Evolutionary conservation across 1,140 invertebrate genomes (phyloP).

Genomic region (Trichogramma pretiosum): DNA sequence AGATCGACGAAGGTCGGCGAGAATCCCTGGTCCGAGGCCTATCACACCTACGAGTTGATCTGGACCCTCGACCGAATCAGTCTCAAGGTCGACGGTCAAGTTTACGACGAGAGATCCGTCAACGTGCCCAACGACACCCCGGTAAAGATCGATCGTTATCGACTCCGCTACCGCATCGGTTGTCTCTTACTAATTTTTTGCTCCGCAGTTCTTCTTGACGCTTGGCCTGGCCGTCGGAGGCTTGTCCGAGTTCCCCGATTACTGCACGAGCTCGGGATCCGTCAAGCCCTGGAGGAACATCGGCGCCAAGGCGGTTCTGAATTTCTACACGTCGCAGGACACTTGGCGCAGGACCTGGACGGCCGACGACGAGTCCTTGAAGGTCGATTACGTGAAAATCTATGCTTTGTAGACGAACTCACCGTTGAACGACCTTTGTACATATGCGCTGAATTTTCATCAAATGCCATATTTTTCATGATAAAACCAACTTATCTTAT

Average conservation of each 20-base stretch:
- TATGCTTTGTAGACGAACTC: conserved; percentile 51
- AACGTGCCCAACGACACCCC: conserved; percentile 60
- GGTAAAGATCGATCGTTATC: conserved; percentile 47
- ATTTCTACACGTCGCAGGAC: background rate
- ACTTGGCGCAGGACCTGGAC: conserved; percentile 55
- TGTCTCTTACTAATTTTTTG: too few species aligned
- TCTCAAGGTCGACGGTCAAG: conserved; percentile 48
- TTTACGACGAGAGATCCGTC: conserved; percentile 40
- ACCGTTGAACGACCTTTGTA: too few species aligned
- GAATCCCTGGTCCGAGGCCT: conserved; percentile 50
- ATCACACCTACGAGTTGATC: conserved; percentile 52
- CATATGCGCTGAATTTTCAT: too few species aligned
- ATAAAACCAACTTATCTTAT: too few species aligned
- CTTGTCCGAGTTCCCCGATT: conserved; percentile 60
- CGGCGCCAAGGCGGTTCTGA: conserved; percentile 29
- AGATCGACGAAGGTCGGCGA: conserved; percentile 19
- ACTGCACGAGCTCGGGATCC: conserved; percentile 23
- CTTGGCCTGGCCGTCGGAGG: conserved; percentile 68
- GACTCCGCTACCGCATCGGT: background rate
- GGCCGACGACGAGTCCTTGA: conserved; percentile 43
- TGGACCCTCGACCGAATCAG: conserved; percentile 48
- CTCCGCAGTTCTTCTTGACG: conserved; percentile 62
- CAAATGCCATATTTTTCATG: too few species aligned
- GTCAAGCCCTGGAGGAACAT: conserved; percentile 65
- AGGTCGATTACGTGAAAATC: conserved; percentile 57